Conservation (phyloP, 2,797 vertebrate species). For the Sparus aurata region DNA sequence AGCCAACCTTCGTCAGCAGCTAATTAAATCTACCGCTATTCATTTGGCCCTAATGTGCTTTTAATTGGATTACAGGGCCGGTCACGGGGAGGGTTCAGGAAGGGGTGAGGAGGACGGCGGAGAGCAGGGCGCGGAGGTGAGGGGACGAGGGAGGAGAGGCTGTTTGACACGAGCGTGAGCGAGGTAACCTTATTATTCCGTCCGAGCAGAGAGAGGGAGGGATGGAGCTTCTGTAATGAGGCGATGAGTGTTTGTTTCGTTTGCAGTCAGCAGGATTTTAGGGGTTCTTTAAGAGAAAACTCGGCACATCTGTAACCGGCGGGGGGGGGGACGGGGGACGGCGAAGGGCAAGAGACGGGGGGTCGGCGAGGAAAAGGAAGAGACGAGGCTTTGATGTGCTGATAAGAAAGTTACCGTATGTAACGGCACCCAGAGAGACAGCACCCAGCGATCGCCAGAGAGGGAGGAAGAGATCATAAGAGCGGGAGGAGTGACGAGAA, state of each 20-base stretch:
- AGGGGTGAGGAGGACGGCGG: slow-evolving; percentile 66
- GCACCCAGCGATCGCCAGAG: slow-evolving; percentile 59
- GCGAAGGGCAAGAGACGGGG: slow-evolving; percentile 27
- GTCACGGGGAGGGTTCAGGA: slow-evolving; percentile 77
- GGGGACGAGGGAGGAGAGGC: slow-evolving; percentile 41
- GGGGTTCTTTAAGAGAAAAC: slow-evolving; percentile 31
- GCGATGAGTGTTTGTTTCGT: slow-evolving; percentile 42
- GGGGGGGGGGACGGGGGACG: background rate
- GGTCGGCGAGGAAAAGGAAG: background rate
- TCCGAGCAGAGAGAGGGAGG: slow-evolving; percentile 1
- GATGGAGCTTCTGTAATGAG: slow-evolving; percentile 61
- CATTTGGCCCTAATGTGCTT: slow-evolving; percentile 86
- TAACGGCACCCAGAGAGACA: slow-evolving; percentile 57
- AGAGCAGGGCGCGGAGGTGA: slow-evolving; percentile 58
- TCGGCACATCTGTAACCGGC: slow-evolving; percentile 52
- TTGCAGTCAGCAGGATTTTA: slow-evolving; percentile 66
- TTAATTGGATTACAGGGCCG: slow-evolving; percentile 86
- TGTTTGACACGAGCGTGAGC: slow-evolving; percentile 58
- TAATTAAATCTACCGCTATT: slow-evolving; percentile 86
- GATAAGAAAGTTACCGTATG: slow-evolving; percentile 58
- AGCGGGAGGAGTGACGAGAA: slow-evolving; percentile 64
- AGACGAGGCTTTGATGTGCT: slow-evolving; percentile 62
- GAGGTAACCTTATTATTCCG: slow-evolving; percentile 60
- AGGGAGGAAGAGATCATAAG: slow-evolving; percentile 71
- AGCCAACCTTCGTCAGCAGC: slow-evolving; percentile 80